phyloP scores from a whole-genome alignment of 2,797 vertebrate species.

The Artibeus jamaicensis region DNA sequence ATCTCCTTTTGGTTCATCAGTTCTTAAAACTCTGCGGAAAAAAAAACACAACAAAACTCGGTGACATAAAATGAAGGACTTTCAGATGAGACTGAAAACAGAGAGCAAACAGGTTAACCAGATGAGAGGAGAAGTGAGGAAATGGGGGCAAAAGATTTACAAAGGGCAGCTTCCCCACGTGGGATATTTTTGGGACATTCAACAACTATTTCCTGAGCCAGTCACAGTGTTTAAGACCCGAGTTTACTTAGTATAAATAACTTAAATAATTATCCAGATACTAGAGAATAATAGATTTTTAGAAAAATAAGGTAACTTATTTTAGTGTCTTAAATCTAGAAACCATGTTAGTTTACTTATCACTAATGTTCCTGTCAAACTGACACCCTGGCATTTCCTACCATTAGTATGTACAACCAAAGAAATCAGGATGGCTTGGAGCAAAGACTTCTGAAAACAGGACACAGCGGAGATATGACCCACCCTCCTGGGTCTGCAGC shows the following conservation, averaged over 20 bases:
- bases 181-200: not conserved
- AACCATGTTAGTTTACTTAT: not conserved
- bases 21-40: not conserved
- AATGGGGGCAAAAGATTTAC: not conserved
- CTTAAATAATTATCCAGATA: not conserved
- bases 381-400: not conserved
- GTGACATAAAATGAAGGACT: not conserved
- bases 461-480: not conserved
- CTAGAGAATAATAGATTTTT: not conserved
- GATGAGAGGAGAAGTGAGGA: not conserved
- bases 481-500: not conserved
- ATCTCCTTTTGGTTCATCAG: not conserved
- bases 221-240: not conserved
- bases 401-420: not conserved
- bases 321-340: not conserved
- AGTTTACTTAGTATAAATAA: constrained; percentile 32
- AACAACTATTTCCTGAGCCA: not conserved
- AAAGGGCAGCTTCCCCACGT: not conserved
- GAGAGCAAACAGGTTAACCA: not conserved
- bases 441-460: not conserved
- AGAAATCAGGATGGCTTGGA: not conserved
- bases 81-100: not conserved
- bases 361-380: not conserved
- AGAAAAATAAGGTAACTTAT: not conserved
- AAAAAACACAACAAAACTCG: not conserved